Conservation (phyloP, 2,797 vertebrate species). For the Megalops cyprinoides region DNA sequence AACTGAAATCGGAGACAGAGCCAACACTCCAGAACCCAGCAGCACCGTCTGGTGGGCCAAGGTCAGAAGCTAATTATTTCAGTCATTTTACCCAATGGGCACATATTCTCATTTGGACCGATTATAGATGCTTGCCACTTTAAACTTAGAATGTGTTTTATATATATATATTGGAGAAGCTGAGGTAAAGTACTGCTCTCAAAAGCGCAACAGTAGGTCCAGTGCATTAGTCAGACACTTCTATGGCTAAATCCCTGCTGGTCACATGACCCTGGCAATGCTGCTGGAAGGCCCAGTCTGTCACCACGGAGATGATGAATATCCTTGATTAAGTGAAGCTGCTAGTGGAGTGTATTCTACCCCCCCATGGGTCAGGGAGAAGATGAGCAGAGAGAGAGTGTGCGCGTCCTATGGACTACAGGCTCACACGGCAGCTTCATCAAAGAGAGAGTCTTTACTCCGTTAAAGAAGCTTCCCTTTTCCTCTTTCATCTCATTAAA, state of each 20-base stretch:
- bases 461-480: too few species aligned
- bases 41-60: background rate
- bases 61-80: background rate
- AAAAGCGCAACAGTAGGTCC: background rate
- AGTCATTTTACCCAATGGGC: background rate
- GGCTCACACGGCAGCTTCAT: too few species aligned
- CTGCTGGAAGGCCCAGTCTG: background rate
- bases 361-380: background rate
- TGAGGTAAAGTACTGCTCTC: background rate
- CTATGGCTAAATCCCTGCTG: background rate
- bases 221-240: background rate
- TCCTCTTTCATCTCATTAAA: background rate
- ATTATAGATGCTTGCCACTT: background rate
- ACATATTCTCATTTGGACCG: background rate
- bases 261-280: background rate
- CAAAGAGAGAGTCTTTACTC: too few species aligned
- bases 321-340: background rate
- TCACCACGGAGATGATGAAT: constrained; percentile 2
- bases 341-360: background rate
- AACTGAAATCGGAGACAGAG: background rate
- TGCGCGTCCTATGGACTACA: background rate
- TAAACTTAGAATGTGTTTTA: background rate
- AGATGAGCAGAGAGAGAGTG: background rate
- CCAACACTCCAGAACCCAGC: background rate
- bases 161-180: background rate